A percentile compares a stretch with the other conserved stretches of the same genome.
Evolutionary conservation across 2,113 vertebrate species (phyloP).

Genomic region (Bujurquina vittata): DNA sequence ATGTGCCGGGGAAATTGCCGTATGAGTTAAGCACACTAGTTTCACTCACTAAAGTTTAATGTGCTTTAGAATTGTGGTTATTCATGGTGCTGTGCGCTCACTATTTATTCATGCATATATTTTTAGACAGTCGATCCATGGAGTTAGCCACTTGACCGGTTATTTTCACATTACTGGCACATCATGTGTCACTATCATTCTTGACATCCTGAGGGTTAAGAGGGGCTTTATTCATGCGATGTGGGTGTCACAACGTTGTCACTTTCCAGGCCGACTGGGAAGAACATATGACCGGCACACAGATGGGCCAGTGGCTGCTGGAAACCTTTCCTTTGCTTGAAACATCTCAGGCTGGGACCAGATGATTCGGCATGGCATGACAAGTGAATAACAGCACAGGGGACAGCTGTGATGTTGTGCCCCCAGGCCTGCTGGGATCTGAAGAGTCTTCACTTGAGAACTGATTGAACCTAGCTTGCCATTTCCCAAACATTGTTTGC

Average conservation of each 20-base stretch:
- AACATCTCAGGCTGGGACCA: conserved; percentile 28
- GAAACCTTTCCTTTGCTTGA: conserved; percentile 9
- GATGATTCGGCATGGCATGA: conserved; percentile 35
- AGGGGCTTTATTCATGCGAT: not conserved
- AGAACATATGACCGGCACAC: conserved; percentile 3
- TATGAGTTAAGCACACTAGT: not conserved
- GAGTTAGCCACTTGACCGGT: not conserved
- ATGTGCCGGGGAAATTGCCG: not conserved
- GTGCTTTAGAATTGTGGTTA: not conserved
- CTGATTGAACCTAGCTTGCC: conserved; percentile 39
- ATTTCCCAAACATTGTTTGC: conserved; percentile 16
- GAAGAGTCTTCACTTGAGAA: conserved; percentile 32
- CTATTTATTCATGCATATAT: not conserved
- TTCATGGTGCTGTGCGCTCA: not conserved
- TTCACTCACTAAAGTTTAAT: not conserved
- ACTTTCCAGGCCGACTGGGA: conserved; percentile 17
- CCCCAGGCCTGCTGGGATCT: conserved; percentile 53
- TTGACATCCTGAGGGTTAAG: conserved; percentile 8
- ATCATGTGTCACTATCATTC: conserved; percentile 7
- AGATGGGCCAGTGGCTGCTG: conserved; percentile 24
- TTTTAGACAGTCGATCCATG: not conserved
- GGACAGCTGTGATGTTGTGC: conserved; percentile 34
- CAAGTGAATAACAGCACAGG: conserved; percentile 29
- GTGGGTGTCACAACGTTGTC: not conserved
- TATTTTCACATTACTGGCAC: not conserved